Percentiles rank a stretch among this genome's conserved stretches.
Conservation (phyloP, 2,113 vertebrate species). For the Pachycephala philippinensis region DNA sequence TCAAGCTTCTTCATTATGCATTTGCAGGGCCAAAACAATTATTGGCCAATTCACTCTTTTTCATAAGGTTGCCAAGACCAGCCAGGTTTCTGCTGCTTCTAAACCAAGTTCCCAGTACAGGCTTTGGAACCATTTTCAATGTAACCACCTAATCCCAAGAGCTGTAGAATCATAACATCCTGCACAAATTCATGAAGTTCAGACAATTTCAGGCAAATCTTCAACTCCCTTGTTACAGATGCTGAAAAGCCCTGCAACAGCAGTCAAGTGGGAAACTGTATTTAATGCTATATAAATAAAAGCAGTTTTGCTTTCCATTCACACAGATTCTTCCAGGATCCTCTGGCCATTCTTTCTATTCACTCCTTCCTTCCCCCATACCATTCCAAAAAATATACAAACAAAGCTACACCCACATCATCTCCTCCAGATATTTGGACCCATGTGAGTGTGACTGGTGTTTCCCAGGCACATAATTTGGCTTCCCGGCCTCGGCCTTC, state of each 20-base stretch:
- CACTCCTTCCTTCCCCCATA: background rate
- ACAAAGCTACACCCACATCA: conserved; percentile 10
- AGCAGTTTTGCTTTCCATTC: background rate
- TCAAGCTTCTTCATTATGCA: background rate
- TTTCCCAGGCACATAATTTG: background rate
- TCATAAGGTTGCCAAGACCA: background rate
- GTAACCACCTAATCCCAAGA: background rate
- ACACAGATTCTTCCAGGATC: background rate
- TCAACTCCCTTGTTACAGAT: background rate
- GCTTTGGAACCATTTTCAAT: background rate
- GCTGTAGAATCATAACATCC: background rate
- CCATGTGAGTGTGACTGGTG: background rate
- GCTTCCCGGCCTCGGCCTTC: background rate
- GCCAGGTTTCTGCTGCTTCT: background rate
- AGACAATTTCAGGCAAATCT: background rate
- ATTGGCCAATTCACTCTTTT: background rate
- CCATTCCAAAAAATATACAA: background rate
- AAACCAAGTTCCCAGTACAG: background rate
- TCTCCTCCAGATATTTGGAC: background rate
- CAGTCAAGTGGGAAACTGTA: background rate
- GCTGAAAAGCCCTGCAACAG: background rate
- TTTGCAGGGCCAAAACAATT: background rate
- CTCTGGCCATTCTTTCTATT: background rate
- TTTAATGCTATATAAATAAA: background rate
- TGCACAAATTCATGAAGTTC: background rate